Percentiles rank a stretch among this genome's conserved stretches.
Evolutionary conservation across 2,888 invertebrate genomes (phyloP).

Genomic region (Cerastis rubricosa): DNA sequence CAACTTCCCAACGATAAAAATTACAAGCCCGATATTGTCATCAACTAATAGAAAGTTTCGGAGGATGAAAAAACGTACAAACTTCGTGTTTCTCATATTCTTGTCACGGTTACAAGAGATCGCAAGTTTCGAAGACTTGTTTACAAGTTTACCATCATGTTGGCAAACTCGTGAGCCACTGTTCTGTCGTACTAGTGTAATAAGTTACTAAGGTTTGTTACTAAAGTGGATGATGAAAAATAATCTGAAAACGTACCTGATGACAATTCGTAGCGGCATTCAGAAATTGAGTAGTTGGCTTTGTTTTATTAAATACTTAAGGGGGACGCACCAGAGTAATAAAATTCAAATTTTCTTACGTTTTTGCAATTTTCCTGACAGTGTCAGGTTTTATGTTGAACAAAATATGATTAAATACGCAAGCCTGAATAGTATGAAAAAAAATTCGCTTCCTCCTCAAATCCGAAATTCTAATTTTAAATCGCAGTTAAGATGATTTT

Average conservation of each 20-base stretch:
- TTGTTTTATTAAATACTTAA: background rate
- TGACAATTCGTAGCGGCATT: background rate
- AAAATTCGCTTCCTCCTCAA: too few species aligned
- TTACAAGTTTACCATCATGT: constrained; percentile 40
- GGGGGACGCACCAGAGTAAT: too few species aligned
- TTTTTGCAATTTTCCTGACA: too few species aligned
- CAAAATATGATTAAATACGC: too few species aligned
- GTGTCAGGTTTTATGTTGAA: too few species aligned
- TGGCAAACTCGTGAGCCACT: background rate
- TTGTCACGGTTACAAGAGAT: constrained; percentile 31
- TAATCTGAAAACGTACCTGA: background rate
- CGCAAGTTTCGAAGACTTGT: constrained; percentile 42
- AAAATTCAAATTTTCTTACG: too few species aligned
- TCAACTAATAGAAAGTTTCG: constrained; percentile 47
- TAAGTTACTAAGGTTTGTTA: background rate
- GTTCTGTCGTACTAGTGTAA: background rate
- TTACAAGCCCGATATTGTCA: constrained; percentile 53
- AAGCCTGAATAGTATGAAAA: too few species aligned
- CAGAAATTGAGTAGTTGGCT: background rate
- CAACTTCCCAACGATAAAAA: constrained; percentile 42
- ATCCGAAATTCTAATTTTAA: background rate
- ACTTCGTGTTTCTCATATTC: constrained; percentile 39
- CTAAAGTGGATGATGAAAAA: background rate
- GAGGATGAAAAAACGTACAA: constrained; percentile 35
- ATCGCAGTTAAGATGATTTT: background rate